Percentiles rank a stretch among this genome's conserved stretches.
These are phyloP conservation scores for Hemichromis elongatus DNA, from an alignment of 2,113 vertebrate genomes.

Conservation along the genomic window DNA sequence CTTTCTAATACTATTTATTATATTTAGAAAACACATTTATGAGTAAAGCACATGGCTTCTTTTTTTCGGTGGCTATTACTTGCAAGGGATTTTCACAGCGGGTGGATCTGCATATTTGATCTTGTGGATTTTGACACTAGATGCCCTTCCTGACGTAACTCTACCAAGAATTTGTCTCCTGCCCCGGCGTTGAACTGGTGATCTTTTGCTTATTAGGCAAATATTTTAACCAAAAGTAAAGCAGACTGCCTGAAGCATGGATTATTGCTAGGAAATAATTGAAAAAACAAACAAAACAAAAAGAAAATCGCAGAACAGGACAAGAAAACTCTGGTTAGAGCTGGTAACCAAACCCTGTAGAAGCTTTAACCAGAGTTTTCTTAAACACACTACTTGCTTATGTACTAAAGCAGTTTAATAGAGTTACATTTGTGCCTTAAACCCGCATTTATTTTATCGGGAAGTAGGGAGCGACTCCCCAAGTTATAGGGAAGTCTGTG, in stretches of 20 bases:
- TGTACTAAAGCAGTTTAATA: not conserved
- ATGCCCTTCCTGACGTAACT: not conserved
- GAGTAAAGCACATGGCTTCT: not conserved
- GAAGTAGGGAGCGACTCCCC: not conserved
- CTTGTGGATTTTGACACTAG: not conserved
- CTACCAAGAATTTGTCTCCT: not conserved
- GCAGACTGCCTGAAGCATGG: not conserved
- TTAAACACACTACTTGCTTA: not conserved
- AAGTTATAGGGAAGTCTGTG: not conserved
- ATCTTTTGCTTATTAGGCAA: not conserved
- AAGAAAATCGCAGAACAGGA: not conserved
- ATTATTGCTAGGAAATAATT: not conserved
- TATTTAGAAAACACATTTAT: not conserved
- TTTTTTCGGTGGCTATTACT: not conserved
- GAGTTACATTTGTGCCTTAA: not conserved
- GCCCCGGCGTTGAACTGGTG: not conserved
- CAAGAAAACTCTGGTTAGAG: not conserved
- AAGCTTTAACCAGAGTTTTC: not conserved
- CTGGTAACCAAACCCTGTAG: not conserved
- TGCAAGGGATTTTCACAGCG: not conserved
- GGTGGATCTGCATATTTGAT: not conserved
- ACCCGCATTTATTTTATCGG: not conserved
- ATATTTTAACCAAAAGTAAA: not conserved
- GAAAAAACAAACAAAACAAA: not conserved
- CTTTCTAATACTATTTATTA: not conserved